Evolutionary conservation across 2,888 invertebrate species (phyloP).

Genomic region (Brachypterus glaber): DNA sequence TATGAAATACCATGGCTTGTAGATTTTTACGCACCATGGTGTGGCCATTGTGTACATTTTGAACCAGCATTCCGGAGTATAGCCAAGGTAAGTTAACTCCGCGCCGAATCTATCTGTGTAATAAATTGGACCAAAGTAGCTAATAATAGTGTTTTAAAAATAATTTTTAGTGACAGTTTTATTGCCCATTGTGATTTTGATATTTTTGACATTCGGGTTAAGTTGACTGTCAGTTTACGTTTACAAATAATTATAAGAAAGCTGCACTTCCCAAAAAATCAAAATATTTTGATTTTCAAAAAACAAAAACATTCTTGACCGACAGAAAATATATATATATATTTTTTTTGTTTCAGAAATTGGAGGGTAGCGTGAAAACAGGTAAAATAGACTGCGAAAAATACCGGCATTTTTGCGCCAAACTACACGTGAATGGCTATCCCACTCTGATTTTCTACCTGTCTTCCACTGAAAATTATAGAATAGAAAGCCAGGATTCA

Average conservation of each 20-base stretch:
- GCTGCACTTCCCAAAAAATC: too few relatives aligned
- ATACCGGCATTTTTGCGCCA: conserved; percentile 44
- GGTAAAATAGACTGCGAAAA: conserved; percentile 59
- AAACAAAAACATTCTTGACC: not conserved
- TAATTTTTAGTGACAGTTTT: too few relatives aligned
- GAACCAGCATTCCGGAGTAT: conserved; percentile 58
- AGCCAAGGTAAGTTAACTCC: conserved; percentile 39
- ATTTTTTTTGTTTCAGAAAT: conserved; percentile 31
- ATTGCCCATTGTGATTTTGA: too few relatives aligned
- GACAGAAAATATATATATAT: not conserved
- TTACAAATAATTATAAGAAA: too few relatives aligned
- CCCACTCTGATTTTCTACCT: conserved; percentile 49
- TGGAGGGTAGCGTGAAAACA: conserved; percentile 47
- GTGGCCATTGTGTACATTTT: conserved; percentile 53
- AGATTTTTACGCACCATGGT: conserved; percentile 63
- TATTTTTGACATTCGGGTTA: too few relatives aligned
- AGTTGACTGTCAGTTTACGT: too few relatives aligned
- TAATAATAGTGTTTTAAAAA: too few relatives aligned
- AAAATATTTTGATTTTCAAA: not conserved
- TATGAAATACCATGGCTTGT: conserved; percentile 46
- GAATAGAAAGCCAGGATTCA: conserved; percentile 26
- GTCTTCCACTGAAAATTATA: conserved; percentile 28
- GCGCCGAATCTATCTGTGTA: too few relatives aligned
- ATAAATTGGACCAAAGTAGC: too few relatives aligned
- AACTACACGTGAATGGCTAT: conserved; percentile 47